phyloP scores from a whole-genome alignment of 2,113 vertebrate genomes.

The Thamnophis sirtalis region DNA sequence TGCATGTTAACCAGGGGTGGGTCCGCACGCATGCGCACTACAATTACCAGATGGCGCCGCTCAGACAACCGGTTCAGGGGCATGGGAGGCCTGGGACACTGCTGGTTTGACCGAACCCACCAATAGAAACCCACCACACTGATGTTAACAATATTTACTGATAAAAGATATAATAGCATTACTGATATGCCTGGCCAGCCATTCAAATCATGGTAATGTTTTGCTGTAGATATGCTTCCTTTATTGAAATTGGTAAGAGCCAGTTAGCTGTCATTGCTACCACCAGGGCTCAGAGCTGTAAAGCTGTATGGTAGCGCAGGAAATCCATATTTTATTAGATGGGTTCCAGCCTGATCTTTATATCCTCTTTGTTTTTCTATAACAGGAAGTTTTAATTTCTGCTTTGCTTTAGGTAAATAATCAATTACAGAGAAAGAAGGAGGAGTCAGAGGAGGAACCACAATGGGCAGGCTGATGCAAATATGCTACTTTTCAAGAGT shows the following conservation, averaged over 20 bases:
- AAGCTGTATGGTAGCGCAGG: conserved; percentile 64
- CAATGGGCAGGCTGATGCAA: background rate
- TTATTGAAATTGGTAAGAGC: conserved; percentile 68
- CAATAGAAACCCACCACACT: too few species aligned
- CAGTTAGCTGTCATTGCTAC: conserved; percentile 58
- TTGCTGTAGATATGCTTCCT: background rate
- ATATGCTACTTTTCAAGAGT: accelerated
- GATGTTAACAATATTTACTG: background rate
- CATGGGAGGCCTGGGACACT: too few species aligned
- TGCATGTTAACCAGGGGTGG: too few species aligned
- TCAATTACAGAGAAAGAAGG: background rate
- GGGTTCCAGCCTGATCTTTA: background rate
- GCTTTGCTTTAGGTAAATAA: background rate
- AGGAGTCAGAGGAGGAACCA: accelerated
- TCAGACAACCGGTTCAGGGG: too few species aligned
- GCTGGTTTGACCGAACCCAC: too few species aligned
- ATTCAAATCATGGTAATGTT: background rate
- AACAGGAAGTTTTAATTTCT: background rate
- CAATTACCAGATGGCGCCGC: too few species aligned
- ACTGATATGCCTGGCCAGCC: accelerated
- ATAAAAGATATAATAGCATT: background rate
- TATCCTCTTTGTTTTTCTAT: background rate
- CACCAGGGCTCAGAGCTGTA: conserved; percentile 64
- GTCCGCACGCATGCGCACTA: too few species aligned
- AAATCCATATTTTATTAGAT: conserved; percentile 75